Conservation (phyloP, 2,888 invertebrate genomes). For the Eristalis pertinax region DNA sequence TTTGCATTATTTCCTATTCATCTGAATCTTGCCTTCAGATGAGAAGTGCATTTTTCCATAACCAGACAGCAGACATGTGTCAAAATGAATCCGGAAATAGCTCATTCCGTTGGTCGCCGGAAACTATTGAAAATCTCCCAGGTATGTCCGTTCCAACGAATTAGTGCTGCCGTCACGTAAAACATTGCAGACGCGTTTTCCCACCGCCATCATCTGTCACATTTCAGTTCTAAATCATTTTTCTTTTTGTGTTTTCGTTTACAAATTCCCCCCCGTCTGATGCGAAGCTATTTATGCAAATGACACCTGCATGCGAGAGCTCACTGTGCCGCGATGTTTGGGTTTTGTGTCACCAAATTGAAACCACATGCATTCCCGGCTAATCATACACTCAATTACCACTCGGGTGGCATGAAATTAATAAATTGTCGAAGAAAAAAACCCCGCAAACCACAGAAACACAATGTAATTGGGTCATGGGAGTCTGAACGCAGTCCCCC, state of each 20-base stretch:
- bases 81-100: not conserved
- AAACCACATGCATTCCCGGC: not conserved
- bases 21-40: too few species aligned
- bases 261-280: not conserved
- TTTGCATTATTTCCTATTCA: too few species aligned
- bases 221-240: not conserved
- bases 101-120: not conserved
- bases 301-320: not conserved
- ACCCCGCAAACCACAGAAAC: not conserved
- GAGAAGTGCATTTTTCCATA: too few species aligned
- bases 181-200: not conserved
- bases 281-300: not conserved
- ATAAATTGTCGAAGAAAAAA: not conserved
- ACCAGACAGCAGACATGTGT: not conserved
- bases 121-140: not conserved
- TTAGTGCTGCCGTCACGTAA: not conserved
- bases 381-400: not conserved
- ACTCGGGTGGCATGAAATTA: not conserved
- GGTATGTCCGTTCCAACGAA: not conserved
- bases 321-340: not conserved
- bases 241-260: not conserved
- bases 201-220: not conserved
- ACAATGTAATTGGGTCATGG: not conserved
- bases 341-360: not conserved
- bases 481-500: not conserved